Base-by-base conservation (phyloP, 2,113 vertebrate species). In the Notothenia coriiceps region DNA sequence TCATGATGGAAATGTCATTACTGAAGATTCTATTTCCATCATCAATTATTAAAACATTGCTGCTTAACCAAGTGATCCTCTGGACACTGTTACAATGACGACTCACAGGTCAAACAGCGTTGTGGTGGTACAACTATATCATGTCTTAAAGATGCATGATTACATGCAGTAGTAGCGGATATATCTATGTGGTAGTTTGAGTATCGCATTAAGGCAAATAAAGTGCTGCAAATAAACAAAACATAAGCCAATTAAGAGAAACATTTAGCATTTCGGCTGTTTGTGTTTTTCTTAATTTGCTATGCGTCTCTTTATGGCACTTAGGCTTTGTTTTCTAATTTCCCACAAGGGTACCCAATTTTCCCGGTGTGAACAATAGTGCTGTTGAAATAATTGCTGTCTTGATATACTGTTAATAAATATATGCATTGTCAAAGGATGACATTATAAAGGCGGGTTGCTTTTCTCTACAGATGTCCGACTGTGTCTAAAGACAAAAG, bases 1-100 rank as follows among this genome's bases (percentile, higher is more conserved):
- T 96, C 95, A 95, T 93, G 89, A 95, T 96, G 96, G 96, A 97
- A 97, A 98, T 96, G 96, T 97, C 96, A 97, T 97, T 97, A 91
- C 85, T 83, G 77, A 54, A 95, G 94, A 94, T 92, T 95, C 87
- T 93, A 96, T 97, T 98, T 97, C 96, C 96, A 95, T 86, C 94
- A 97, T 97, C 74, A 97, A 97, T 98, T 96, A 97, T 98, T 97
- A 95, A 98, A 93, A 95, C 92, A 92, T 80, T 74, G 64, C 69
- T 73, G 75, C 70, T 88, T 93, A 92, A 91, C 92, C 77, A 90
- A 88, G 77, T 46, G 65, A 85, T 83, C 74, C 67, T 78, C 64
- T 64, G 43, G 73, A 80, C 65, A 59, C 68, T 60, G 52, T 73
- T 50, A 66, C 60, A 77, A 18, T 40, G 49, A 67, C 14, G 22